Evolutionary conservation across 2,113 vertebrate species (phyloP).

Genomic region (Rhegmatorhina hoffmannsi): DNA sequence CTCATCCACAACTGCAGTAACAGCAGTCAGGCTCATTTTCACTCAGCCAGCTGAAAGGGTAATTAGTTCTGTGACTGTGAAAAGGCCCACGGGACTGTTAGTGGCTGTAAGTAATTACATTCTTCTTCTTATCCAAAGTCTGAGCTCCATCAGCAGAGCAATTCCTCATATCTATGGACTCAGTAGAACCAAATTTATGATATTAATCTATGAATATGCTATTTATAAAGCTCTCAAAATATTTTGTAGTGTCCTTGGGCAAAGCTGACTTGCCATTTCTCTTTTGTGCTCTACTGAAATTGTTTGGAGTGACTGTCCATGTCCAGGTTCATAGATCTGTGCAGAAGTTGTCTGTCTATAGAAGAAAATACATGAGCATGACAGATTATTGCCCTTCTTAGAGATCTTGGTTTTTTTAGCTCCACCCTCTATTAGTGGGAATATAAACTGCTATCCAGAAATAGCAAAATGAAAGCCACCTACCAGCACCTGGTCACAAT

Average conservation of each 20-base stretch:
- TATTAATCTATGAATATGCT: background rate
- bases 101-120: conserved; percentile 56
- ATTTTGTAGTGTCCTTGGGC: background rate
- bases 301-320: background rate
- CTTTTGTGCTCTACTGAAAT: background rate
- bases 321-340: background rate
- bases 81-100: conserved; percentile 14
- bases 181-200: background rate
- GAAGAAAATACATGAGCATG: background rate
- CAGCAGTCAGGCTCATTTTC: background rate
- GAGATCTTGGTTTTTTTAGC: background rate
- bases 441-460: background rate
- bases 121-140: conserved; percentile 48
- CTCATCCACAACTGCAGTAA: conserved; percentile 7
- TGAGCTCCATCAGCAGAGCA: conserved; percentile 23
- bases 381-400: background rate
- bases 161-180: conserved; percentile 9
- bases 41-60: conserved; percentile 45
- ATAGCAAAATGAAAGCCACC: background rate
- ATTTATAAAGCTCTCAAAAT: background rate
- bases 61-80: conserved; percentile 59
- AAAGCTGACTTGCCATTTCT: background rate
- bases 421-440: background rate
- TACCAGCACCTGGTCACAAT: background rate
- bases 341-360: background rate